phyloP scores from a whole-genome alignment of 2,797 vertebrate species.

The Sylvia borin region DNA sequence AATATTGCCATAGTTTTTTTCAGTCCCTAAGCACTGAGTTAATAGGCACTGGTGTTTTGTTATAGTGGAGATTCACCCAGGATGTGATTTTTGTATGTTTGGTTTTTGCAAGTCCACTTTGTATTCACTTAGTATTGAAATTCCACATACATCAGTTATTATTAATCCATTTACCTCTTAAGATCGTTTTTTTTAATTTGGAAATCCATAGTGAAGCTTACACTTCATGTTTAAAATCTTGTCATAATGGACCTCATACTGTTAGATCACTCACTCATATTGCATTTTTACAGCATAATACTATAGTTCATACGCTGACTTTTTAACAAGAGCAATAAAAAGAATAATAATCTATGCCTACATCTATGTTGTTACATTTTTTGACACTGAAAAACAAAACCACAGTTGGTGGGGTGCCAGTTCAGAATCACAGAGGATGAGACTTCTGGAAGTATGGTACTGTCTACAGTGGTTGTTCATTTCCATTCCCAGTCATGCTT shows the following conservation, averaged over 20 bases:
- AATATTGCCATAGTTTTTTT: not conserved
- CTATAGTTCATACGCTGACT: slow-evolving; percentile 37
- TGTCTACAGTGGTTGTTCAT: not conserved
- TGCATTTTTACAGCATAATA: slow-evolving; percentile 53
- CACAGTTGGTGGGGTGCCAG: not conserved
- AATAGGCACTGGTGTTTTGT: not conserved
- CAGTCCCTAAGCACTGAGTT: not conserved
- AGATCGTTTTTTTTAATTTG: not conserved
- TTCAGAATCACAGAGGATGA: not conserved
- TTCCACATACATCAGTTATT: not conserved
- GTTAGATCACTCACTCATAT: slow-evolving; percentile 20
- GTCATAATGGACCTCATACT: not conserved
- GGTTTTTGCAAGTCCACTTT: not conserved
- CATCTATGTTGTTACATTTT: not conserved
- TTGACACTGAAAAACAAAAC: not conserved
- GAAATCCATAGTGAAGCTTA: not conserved
- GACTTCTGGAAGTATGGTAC: not conserved
- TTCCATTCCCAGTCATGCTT: not conserved
- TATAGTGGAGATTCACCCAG: not conserved
- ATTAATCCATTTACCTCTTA: slow-evolving; percentile 3
- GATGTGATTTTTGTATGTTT: not conserved
- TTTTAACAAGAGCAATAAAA: slow-evolving; percentile 68
- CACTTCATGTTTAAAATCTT: slow-evolving; percentile 9
- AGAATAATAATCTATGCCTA: not conserved
- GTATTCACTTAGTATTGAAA: slow-evolving; percentile 6